Conservation (phyloP, 2,888 invertebrate species). For the Lysandra bellargus region DNA sequence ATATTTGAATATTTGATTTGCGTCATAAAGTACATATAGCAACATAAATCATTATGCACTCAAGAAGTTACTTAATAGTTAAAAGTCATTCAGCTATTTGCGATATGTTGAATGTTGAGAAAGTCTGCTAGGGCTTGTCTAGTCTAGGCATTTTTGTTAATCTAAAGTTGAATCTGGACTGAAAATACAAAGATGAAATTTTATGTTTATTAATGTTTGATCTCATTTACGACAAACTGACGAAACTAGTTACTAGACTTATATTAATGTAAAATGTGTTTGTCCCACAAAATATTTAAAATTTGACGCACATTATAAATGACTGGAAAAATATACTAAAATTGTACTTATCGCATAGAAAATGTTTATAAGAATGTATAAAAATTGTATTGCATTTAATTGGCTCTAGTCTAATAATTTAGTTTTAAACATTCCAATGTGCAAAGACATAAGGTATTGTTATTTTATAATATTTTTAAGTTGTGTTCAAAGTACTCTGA, state of each 20-base stretch:
- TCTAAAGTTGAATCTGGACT: background rate
- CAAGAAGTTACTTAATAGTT: background rate
- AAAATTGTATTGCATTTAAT: slow-evolving; percentile 37
- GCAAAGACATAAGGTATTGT: background rate
- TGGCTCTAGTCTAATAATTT: slow-evolving; percentile 40
- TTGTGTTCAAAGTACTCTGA: background rate
- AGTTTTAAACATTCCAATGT: slow-evolving; percentile 38
- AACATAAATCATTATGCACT: background rate
- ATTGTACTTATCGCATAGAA: slow-evolving; percentile 10
- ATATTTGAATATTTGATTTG: background rate
- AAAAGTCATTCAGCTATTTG: background rate
- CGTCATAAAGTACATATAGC: background rate
- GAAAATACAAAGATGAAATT: background rate
- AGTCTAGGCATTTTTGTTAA: background rate
- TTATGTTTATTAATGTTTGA: background rate
- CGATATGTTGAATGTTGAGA: background rate
- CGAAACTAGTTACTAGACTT: background rate
- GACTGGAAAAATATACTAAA: slow-evolving; percentile 20
- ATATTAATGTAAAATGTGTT: background rate
- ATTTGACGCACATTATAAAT: slow-evolving; percentile 20
- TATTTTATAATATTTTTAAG: background rate
- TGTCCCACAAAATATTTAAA: background rate
- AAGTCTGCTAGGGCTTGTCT: background rate
- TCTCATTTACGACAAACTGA: slow-evolving; percentile 8
- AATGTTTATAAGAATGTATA: slow-evolving; percentile 1